phyloP scores from a whole-genome alignment of 1,140 invertebrate species.

The Apis dorsata region DNA sequence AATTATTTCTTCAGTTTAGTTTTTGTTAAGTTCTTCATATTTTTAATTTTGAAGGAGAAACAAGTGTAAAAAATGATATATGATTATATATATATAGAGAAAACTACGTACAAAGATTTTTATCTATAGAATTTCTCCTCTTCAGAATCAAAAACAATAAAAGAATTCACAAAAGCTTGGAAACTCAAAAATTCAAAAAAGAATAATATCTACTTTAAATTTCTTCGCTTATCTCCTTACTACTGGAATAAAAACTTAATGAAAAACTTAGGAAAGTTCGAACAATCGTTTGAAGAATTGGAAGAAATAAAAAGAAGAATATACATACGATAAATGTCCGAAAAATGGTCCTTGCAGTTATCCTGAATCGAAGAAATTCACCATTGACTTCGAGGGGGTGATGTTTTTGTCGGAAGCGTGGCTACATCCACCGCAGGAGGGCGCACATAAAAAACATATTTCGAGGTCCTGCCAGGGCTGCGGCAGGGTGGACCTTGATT shows the following conservation, averaged over 20 bases:
- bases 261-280: not conserved
- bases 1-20: too few species aligned
- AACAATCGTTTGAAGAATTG: not conserved
- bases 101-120: too few species aligned
- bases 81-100: too few species aligned
- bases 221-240: not conserved
- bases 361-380: slow-evolving; percentile 61
- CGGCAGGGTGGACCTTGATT: slow-evolving; percentile 76
- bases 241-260: not conserved
- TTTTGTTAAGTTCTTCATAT: too few species aligned
- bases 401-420: slow-evolving; percentile 39
- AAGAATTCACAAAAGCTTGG: too few species aligned
- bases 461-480: slow-evolving; percentile 71
- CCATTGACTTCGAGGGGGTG: slow-evolving; percentile 40
- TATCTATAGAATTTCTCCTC: too few species aligned
- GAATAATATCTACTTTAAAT: not conserved
- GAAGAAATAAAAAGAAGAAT: not conserved
- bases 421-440: slow-evolving; percentile 63
- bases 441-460: slow-evolving; percentile 80
- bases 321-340: slow-evolving; percentile 42
- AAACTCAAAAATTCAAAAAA: not conserved
- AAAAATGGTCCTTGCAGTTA: slow-evolving; percentile 59
- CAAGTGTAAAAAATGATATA: too few species aligned
- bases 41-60: too few species aligned
- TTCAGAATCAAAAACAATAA: too few species aligned